Evolutionary conservation across 2,113 vertebrate genomes (phyloP), one percentile per base, ranked within the genome.

Genomic region (Mustela nigripes): DNA sequence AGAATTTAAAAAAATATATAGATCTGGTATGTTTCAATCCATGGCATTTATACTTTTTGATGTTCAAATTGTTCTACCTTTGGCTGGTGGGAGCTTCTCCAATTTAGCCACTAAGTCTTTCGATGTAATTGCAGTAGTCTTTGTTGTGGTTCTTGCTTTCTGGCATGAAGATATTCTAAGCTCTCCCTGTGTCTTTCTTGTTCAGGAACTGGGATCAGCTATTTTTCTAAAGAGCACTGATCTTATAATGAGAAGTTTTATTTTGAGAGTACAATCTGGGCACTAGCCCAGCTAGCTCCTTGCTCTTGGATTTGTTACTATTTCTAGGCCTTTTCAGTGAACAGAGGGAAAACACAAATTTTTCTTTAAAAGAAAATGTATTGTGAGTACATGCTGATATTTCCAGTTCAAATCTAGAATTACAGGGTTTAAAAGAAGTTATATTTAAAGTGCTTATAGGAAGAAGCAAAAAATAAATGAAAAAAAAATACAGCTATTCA

Each of bases 381-480:
- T 82, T 76, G 50, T 85, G 6, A 81, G 4, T 91, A 2, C 56
- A 62, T 81, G 19, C 28, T 92, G 50, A 69, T 94, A 90, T 81
- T 95, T 88, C 56, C 42, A 48, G 4, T 88, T 95, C 26, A 84
- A 78, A 89, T 89, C 5, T 69, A 94, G 63, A 94, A 81, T 94
- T 50, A 86, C 1, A 60, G 8, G 42, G 36, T 82, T 94, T 95
- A 58, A 92, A 96, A 91, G 24, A 89, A 82, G 15, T 86, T 73
- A 50, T 81, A 33, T 65, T 92, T 90, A 89, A 79, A 87, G 56
- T 71, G 33, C 19, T 78, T 92, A 69, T 3, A 95, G 28, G 53
- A 81, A 96, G 39, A 96, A 74, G 91, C 48, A 96, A 91, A 91
- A 97, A 74, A 11, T 76, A 92, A 84, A 56, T 91, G n/a, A 76